These are phyloP conservation scores for Hemitrygon akajei DNA, from an alignment of 2,797 vertebrate species.

Conservation along the genomic window DNA sequence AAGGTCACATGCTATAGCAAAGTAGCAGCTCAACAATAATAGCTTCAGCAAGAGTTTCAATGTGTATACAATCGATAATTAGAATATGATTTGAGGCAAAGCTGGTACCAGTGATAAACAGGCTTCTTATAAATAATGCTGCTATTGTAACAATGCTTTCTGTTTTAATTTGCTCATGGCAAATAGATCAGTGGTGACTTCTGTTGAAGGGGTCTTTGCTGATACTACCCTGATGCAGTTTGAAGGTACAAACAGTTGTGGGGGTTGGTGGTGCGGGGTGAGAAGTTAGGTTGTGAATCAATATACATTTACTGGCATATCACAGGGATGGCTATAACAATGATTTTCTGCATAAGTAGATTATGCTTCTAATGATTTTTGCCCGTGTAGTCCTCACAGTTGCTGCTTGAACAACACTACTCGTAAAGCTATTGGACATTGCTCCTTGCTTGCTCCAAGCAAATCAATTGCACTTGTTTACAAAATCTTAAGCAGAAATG, in stretches of 20 bases:
- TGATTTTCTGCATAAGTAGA: neutral
- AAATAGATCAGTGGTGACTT: neutral
- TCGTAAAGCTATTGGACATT: neutral
- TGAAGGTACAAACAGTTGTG: neutral
- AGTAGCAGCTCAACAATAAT: neutral
- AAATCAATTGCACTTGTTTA: neutral
- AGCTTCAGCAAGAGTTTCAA: conserved; percentile 12
- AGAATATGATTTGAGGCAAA: conserved; percentile 26
- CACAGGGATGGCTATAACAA: neutral
- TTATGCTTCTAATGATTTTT: conserved; percentile 12
- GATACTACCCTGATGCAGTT: neutral
- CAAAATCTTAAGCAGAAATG: neutral
- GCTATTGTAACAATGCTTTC: conserved; percentile 1
- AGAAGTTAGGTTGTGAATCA: neutral
- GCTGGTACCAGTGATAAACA: conserved; percentile 26
- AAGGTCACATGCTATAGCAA: neutral
- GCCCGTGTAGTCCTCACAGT: neutral
- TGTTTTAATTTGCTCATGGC: neutral
- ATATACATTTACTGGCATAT: neutral
- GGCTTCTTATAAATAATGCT: conserved; percentile 27
- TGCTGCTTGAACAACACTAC: neutral
- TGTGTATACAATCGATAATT: conserved; percentile 23
- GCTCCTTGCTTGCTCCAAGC: too few relatives aligned
- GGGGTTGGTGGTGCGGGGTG: too few relatives aligned
- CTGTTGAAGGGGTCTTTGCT: neutral